Percentiles rank a stretch among this genome's conserved stretches.
These are phyloP conservation scores for Leucoraja ocellata DNA, from an alignment of 2,797 vertebrate species.

Conservation along the genomic window DNA sequence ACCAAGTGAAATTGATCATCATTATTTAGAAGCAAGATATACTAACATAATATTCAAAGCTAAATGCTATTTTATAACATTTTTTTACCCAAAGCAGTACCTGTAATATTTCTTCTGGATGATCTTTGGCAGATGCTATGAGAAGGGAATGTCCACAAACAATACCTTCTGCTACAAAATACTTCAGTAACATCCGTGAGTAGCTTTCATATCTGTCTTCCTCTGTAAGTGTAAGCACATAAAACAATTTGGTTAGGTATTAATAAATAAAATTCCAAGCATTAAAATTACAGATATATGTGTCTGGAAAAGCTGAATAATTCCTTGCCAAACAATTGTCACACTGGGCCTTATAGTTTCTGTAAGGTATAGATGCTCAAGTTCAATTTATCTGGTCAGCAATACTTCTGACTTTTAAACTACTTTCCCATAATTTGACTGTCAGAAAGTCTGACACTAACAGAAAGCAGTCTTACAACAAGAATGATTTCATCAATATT, in stretches of 20 bases:
- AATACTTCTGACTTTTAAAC: not conserved
- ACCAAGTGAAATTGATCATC: not conserved
- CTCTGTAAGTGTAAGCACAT: conserved; percentile 60
- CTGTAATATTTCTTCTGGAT: conserved; percentile 78
- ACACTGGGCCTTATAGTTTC: not conserved
- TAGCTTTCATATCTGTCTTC: conserved; percentile 83
- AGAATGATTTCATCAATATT: not conserved
- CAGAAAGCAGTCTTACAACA: conserved; percentile 10
- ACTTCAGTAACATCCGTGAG: conserved; percentile 80
- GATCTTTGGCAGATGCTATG: conserved; percentile 75
- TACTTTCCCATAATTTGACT: not conserved
- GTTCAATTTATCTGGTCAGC: conserved; percentile 10
- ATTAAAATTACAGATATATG: not conserved
- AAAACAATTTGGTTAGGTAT: not conserved
- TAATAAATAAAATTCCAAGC: not conserved
- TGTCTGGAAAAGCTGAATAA: not conserved
- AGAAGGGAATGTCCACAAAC: conserved; percentile 80
- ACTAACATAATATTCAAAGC: not conserved
- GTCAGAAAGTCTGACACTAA: conserved; percentile 18
- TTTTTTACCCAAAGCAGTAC: conserved; percentile 52
- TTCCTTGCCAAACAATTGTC: not conserved
- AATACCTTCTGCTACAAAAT: conserved; percentile 86
- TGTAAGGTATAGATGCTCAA: not conserved
- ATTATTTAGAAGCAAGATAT: not conserved
- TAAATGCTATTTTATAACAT: not conserved